Evolutionary conservation across 2,888 invertebrate species (phyloP), one percentile per base, ranked within the genome.

Genomic region (Helobdella robusta): DNA sequence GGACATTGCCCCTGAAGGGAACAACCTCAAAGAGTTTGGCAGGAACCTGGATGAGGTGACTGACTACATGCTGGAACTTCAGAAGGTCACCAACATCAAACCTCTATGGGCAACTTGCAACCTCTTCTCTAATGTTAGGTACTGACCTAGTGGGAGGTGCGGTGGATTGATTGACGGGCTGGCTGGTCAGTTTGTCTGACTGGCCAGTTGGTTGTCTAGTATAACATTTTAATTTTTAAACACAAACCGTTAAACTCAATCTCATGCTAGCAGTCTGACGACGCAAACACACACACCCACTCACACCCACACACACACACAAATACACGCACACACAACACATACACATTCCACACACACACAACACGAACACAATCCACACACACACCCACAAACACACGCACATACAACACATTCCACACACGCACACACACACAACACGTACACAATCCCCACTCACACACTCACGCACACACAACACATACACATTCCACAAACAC

Each of bases 101-200:
- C 75, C 84, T 60, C 73, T 86, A 66, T 86, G 86, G 86, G 77
- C 85, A 2, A 85, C 85, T 0, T 84, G 85, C 8, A 85, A 86
- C 73, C 76, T 86, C 63, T 85, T 85, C 75, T 81, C 83, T 2
- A 80, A 84, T 76, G 80, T 82, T 0, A 82, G 84, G 85, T 85
- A n/a, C n/a, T n/a, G n/a, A n/a, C n/a, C n/a, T n/a, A n/a, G n/a
- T n/a, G n/a, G n/a, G n/a, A n/a, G n/a, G n/a, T n/a, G n/a, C n/a
- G n/a, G n/a, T n/a, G n/a, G n/a, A n/a, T n/a, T n/a, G n/a, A n/a
- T n/a, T n/a, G n/a, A n/a, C n/a, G n/a, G n/a, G n/a, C n/a, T n/a
- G n/a, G n/a, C n/a, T n/a, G n/a, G n/a, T n/a, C n/a, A n/a, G n/a
- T n/a, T n/a, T n/a, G n/a, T n/a, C n/a, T n/a, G n/a, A n/a, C n/a